These are phyloP conservation scores for Harpegnathos saltator DNA, from an alignment of 1,140 invertebrate genomes.

Conservation along the genomic window DNA sequence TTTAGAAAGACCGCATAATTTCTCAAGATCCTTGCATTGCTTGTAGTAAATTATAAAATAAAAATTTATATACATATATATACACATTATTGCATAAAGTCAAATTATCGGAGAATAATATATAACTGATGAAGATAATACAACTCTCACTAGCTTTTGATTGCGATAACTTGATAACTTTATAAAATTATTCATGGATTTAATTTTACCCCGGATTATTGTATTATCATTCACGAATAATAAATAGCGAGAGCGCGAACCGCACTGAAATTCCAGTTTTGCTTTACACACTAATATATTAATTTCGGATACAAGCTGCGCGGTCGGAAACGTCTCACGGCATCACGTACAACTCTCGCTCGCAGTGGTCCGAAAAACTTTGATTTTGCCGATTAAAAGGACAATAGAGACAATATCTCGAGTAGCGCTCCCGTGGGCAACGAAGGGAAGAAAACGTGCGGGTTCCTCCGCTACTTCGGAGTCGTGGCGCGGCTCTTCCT, in stretches of 20 bases:
- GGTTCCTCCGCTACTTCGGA: conserved; percentile 12
- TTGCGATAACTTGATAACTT: too few relatives aligned
- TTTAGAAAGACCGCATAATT: neutral
- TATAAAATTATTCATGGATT: too few relatives aligned
- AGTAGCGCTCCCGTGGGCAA: conserved; percentile 59
- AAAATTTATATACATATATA: neutral
- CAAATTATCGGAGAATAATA: conserved; percentile 4
- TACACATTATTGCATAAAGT: neutral
- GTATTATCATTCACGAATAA: neutral
- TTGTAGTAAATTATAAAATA: neutral
- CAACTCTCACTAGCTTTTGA: too few relatives aligned
- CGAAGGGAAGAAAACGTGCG: conserved; percentile 62
- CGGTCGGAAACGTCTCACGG: neutral
- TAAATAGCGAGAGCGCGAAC: neutral
- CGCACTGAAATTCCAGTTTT: neutral
- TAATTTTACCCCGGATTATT: too few relatives aligned
- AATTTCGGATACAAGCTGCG: conserved; percentile 10
- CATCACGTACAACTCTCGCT: conserved; percentile 51
- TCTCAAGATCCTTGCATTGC: too few relatives aligned
- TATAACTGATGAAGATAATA: neutral
- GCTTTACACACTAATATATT: conserved; percentile 1
- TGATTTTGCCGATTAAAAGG: conserved; percentile 76
- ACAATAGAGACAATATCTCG: conserved; percentile 75
- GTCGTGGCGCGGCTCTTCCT: conserved; percentile 39
- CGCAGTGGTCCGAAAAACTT: conserved; percentile 56